phyloP scores from a whole-genome alignment of 2,113 vertebrate genomes.

The Esox niger region DNA sequence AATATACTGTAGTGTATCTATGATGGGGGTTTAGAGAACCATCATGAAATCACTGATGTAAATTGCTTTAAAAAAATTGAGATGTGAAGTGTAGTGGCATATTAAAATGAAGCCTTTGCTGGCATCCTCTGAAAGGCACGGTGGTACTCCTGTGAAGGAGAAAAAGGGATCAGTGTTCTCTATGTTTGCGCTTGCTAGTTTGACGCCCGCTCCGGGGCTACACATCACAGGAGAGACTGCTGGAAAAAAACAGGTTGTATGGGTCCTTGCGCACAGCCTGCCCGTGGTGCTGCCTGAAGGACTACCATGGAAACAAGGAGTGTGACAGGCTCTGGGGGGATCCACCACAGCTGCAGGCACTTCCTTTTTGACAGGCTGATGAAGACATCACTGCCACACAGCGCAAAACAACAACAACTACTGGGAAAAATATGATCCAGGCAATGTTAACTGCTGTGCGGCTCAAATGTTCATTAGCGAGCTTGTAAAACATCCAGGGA shows the following conservation, averaged over 20 bases:
- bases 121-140: constrained; percentile 56
- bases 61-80: constrained; percentile 63
- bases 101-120: constrained; percentile 64
- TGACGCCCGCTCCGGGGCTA: constrained; percentile 73
- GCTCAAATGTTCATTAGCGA: constrained; percentile 74
- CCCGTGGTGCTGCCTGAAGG: constrained; percentile 82
- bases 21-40: constrained; percentile 53
- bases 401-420: constrained; percentile 65
- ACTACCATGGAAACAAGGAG: constrained; percentile 84
- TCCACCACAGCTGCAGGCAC: constrained; percentile 77
- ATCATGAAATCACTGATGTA: constrained; percentile 53
- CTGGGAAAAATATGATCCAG: constrained; percentile 64
- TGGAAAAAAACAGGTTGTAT: constrained; percentile 79
- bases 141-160: constrained; percentile 50
- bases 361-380: constrained; percentile 79
- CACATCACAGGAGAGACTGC: constrained; percentile 76
- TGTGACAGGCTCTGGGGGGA: constrained; percentile 79
- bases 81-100: constrained; percentile 48
- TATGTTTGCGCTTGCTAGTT: constrained; percentile 54
- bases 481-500: constrained; percentile 70
- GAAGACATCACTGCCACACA: constrained; percentile 79
- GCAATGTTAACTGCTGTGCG: constrained; percentile 72
- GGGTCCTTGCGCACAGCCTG: constrained; percentile 76
- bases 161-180: constrained; percentile 48
- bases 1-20: constrained; percentile 39